Percentiles rank a stretch among this genome's conserved stretches.
Conservation (phyloP, 1,140 invertebrate species). For the Cotesia vestalis region DNA sequence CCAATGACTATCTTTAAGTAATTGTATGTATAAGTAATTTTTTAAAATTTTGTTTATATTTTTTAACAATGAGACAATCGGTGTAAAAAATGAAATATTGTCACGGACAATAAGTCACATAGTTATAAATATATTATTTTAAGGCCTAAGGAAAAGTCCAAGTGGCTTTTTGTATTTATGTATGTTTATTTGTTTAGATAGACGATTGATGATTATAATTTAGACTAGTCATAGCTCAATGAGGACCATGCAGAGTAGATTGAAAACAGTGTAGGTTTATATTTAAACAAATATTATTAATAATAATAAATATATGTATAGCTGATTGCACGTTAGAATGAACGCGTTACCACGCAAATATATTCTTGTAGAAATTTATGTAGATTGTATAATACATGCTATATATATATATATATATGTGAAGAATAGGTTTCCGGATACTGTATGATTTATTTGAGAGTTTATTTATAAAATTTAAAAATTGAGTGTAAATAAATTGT, state of each 20-base stretch:
- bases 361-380: constrained; percentile 36
- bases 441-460: no score
- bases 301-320: constrained; percentile 14
- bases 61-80: no score
- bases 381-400: background rate
- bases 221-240: constrained; percentile 4
- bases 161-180: no score
- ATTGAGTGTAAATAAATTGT: constrained; percentile 9
- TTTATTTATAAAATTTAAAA: no score
- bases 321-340: constrained; percentile 1
- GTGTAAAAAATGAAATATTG: no score
- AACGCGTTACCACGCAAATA: constrained; percentile 15
- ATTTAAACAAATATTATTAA: background rate
- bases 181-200: background rate
- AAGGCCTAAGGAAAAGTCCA: no score
- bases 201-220: background rate
- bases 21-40: constrained; percentile 2
- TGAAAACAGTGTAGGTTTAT: background rate
- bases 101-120: no score
- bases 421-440: background rate
- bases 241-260: constrained; percentile 1
- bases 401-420: constrained; percentile 1
- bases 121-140: no score
- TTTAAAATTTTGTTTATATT: no score
- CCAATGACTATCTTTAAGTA: constrained; percentile 21